phyloP scores from a whole-genome alignment of 2,888 invertebrate species.

The Eumerus sabulonum region DNA sequence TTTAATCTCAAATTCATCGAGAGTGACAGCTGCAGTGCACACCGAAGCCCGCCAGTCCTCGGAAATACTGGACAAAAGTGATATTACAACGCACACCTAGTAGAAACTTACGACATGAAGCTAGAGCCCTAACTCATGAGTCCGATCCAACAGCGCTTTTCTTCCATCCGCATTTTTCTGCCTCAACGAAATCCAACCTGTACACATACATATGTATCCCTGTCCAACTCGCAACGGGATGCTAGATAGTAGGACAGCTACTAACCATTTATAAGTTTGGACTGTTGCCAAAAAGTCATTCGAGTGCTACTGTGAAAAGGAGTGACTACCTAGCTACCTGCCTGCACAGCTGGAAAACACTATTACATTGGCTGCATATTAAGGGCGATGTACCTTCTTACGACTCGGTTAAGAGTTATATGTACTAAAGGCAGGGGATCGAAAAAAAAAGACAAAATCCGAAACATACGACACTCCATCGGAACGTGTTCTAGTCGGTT shows the following conservation, averaged over 20 bases:
- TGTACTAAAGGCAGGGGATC: conserved; percentile 12
- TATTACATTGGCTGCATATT: conserved; percentile 65
- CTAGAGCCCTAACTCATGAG: conserved; percentile 30
- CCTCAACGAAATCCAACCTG: not conserved
- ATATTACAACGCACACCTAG: conserved; percentile 22
- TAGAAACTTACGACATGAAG: conserved; percentile 28
- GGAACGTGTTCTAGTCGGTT: conserved; percentile 31
- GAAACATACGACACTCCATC: conserved; percentile 44
- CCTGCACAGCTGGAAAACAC: conserved; percentile 9
- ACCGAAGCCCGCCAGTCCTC: conserved; percentile 1
- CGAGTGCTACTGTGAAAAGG: conserved; percentile 58
- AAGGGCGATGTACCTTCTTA: conserved; percentile 46
- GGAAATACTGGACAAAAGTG: conserved; percentile 2
- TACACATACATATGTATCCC: conserved; percentile 30
- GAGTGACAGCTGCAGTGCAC: conserved; percentile 28
- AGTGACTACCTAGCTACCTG: conserved; percentile 35
- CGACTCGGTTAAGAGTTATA: conserved; percentile 27
- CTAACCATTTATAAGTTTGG: conserved; percentile 37
- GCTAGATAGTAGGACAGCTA: not conserved
- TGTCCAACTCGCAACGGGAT: conserved; percentile 12
- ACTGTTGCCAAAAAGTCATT: conserved; percentile 63
- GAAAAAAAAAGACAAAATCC: conserved; percentile 15
- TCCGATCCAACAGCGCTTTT: conserved; percentile 14
- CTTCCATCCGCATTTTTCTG: not conserved
- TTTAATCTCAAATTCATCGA: conserved; percentile 43